Conservation (phyloP, 2,797 vertebrate genomes). For the Schizopygopsis pylzovi region DNA sequence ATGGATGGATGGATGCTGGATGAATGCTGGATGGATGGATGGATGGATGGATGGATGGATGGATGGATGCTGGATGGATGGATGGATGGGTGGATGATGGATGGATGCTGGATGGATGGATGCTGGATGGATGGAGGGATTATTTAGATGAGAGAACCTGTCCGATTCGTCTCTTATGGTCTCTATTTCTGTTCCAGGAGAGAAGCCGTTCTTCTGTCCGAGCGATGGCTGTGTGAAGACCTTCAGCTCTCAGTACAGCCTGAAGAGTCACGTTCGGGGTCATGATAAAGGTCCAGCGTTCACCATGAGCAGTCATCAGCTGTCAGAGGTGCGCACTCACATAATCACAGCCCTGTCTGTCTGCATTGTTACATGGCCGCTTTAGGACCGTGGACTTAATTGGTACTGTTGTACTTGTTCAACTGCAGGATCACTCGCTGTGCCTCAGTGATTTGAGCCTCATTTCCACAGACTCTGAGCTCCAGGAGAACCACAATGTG, state of each 20-base stretch:
- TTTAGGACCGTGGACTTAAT: constrained; percentile 49
- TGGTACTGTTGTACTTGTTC: constrained; percentile 47
- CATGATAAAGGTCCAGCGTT: constrained; percentile 91
- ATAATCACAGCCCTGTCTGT: neutral
- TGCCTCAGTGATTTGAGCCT: constrained; percentile 98
- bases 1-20: no score
- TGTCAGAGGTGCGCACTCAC: constrained; percentile 85
- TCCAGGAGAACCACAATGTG: constrained; percentile 91
- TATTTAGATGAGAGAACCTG: neutral
- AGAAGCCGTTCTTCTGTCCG: constrained; percentile 97
- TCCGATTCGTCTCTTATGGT: constrained; percentile 10
- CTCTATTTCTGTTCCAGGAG: constrained; percentile 76
- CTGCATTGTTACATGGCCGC: neutral
- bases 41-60: no score
- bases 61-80: no score
- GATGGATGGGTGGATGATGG: no score
- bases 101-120: no score
- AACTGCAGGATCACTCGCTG: constrained; percentile 93
- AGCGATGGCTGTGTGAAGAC: constrained; percentile 97
- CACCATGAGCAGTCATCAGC: constrained; percentile 81
- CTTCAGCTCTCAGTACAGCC: constrained; percentile 96
- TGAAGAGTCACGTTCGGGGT: constrained; percentile 97
- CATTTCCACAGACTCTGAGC: constrained; percentile 94
- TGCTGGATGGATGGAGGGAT: no score
- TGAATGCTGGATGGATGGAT: no score